Conservation (phyloP, 2,888 invertebrate genomes). For the Zygaena filipendulae region DNA sequence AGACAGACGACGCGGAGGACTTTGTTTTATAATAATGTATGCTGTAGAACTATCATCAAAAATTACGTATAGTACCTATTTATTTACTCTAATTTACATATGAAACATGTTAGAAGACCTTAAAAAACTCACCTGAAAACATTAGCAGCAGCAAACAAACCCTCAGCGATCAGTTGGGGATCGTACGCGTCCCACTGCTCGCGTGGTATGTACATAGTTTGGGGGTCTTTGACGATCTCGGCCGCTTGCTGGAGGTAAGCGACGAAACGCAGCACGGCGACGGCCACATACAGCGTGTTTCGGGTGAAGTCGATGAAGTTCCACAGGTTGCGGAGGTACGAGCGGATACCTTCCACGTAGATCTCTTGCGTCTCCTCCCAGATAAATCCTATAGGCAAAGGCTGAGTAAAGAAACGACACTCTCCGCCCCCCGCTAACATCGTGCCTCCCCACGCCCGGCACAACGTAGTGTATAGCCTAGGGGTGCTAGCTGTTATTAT, state of each 20-base stretch:
- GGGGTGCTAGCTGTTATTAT: no score
- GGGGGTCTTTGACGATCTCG: slow-evolving; percentile 75
- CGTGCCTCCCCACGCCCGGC: no score
- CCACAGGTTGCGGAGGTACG: slow-evolving; percentile 94
- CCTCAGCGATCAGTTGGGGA: slow-evolving; percentile 92
- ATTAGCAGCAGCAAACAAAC: slow-evolving; percentile 94
- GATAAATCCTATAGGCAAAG: slow-evolving; percentile 75
- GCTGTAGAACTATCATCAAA: no score
- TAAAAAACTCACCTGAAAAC: slow-evolving; percentile 77
- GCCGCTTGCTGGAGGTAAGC: slow-evolving; percentile 80
- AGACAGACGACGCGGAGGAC: no score
- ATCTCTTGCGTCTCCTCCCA: slow-evolving; percentile 94
- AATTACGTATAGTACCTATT: neutral
- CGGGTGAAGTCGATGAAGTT: slow-evolving; percentile 96
- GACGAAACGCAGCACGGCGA: slow-evolving; percentile 72
- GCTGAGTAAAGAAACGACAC: slow-evolving; percentile 1
- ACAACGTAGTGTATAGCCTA: no score
- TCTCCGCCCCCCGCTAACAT: no score
- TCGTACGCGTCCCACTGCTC: slow-evolving; percentile 94
- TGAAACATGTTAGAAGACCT: no score
- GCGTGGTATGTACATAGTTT: slow-evolving; percentile 79
- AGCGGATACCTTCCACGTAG: slow-evolving; percentile 85
- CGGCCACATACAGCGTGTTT: slow-evolving; percentile 85
- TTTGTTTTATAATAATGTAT: no score
- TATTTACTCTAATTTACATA: neutral